Evolutionary conservation across 1,140 invertebrate genomes (phyloP), one percentile per base, ranked within the genome.

Genomic region (Saxidomus purpurata): DNA sequence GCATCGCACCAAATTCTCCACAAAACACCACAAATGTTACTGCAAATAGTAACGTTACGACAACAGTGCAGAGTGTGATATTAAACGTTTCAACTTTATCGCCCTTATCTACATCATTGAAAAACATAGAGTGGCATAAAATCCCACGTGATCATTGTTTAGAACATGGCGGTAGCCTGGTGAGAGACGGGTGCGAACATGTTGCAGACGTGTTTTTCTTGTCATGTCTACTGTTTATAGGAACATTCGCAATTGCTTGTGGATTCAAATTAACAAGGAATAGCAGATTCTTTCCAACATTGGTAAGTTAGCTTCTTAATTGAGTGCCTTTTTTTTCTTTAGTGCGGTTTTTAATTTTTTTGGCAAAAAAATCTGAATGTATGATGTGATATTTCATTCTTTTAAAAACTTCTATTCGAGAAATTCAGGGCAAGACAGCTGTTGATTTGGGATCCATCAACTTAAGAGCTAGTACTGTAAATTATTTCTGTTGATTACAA

Each of bases 151-250:
- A 69, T 22, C 43, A 91, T 25, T 92, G 93, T 85, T 4, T 77
- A 15, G 43, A 90, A 11, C 31, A 90, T 34, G 89, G 91, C n/a
- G 90, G 93, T 0, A 59, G 17, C 6, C 79, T 92, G 28, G 61
- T 36, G 25, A 86, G 90, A 25, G 67, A 83, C 11, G 90, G 87
- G 38, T 94, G 91, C 83, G 71, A 90, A 31, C 76, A 98, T 71
- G 97, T 98, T 67, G 98, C 99, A 86, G 98, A 99, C 96, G 98
- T 99, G 90, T 99, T 99, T 96, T 97, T 99, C 83, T 98, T 99
- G 97, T 99, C 99, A 87, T 97, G 99, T 92, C 97, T 99, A 71
- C 97, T 99, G 89, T 99, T 99, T 96, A 94, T 98, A 90, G 98
- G 98, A 87, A 99, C 99, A 28, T 99, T 99, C 95, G 96, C 98